These are phyloP conservation scores for Baccha elongata DNA, from an alignment of 2,888 invertebrate genomes.

Conservation along the genomic window DNA sequence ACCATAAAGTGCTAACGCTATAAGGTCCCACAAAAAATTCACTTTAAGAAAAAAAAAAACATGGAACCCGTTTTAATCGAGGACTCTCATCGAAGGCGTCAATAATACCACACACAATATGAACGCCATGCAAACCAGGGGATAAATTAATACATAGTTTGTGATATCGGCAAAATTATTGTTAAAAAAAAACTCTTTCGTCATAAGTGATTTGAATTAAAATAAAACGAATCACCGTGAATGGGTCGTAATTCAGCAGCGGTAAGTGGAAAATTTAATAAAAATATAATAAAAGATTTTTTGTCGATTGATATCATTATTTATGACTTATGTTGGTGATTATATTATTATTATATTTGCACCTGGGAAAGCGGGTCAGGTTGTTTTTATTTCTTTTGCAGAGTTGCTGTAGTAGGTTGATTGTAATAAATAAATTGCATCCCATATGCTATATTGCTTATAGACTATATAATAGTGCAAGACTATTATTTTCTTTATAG, in stretches of 20 bases:
- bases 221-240: constrained; percentile 61
- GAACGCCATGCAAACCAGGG: constrained; percentile 1
- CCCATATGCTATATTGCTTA: not conserved
- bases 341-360: constrained; percentile 33
- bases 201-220: constrained; percentile 48
- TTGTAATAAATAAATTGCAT: constrained; percentile 10
- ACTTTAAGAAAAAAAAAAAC: not conserved
- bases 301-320: constrained; percentile 55
- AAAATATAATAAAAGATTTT: constrained; percentile 39
- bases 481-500: not conserved
- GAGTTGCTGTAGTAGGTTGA: not conserved
- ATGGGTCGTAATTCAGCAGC: constrained; percentile 57
- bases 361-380: constrained; percentile 67
- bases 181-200: constrained; percentile 38
- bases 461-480: not conserved
- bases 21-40: not conserved
- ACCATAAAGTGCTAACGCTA: constrained; percentile 2
- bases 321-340: constrained; percentile 41
- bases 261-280: constrained; percentile 62
- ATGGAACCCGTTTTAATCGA: constrained; percentile 50
- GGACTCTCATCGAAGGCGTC: constrained; percentile 59
- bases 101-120: constrained; percentile 59
- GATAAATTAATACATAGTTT: constrained; percentile 39
- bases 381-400: not conserved
- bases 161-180: constrained; percentile 38